Conservation (phyloP, 2,113 vertebrate genomes). For the Condylura cristata region DNA sequence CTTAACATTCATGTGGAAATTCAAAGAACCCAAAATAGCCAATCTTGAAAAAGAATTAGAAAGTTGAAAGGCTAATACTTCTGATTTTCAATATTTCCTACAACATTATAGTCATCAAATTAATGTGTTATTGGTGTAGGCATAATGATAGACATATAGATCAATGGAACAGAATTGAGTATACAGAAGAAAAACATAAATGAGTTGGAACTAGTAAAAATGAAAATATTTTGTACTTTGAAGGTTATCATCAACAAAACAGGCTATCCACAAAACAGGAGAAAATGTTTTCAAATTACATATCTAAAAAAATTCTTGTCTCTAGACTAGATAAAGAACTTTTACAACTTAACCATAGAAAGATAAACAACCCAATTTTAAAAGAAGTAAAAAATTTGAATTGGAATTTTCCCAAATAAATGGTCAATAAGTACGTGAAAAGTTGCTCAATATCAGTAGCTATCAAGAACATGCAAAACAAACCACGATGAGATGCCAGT, state of each 20-base stretch:
- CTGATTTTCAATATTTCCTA: neutral
- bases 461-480: neutral
- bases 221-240: neutral
- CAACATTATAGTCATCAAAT: neutral
- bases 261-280: neutral
- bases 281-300: neutral
- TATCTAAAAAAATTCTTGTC: neutral
- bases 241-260: neutral
- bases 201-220: neutral
- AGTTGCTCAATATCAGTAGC: neutral
- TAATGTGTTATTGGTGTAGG: neutral
- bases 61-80: neutral
- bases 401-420: neutral
- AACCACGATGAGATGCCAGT: neutral
- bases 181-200: neutral
- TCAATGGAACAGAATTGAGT: neutral
- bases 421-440: neutral
- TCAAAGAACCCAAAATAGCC: neutral
- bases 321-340: neutral
- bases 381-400: neutral
- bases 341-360: neutral
- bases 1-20: neutral
- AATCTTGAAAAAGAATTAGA: conserved; percentile 37
- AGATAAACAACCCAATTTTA: neutral
- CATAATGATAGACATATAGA: neutral